These are phyloP conservation scores for Sebastiscus albofasciatus DNA, from an alignment of 2,797 vertebrate genomes.

Conservation along the genomic window DNA sequence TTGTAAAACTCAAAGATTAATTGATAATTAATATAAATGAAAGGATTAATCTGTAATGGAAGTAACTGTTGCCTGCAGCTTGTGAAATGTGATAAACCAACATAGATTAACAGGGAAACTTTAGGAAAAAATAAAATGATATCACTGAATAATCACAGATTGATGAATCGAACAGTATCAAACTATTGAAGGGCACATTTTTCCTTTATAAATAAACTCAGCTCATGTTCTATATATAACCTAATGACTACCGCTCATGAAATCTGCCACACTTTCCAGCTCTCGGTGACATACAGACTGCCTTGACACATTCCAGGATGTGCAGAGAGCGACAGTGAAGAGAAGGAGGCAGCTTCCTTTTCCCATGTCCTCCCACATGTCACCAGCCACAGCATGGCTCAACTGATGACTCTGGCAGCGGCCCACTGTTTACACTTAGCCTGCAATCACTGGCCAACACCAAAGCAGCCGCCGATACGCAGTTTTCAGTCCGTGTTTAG, in stretches of 20 bases:
- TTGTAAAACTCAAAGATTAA: not conserved
- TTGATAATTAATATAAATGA: not conserved
- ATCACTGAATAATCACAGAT: not conserved
- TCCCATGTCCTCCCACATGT: constrained; percentile 52
- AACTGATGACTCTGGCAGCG: constrained; percentile 51
- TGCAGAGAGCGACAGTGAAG: constrained; percentile 34
- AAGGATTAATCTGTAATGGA: not conserved
- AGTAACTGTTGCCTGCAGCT: not conserved
- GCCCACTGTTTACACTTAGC: constrained; percentile 53
- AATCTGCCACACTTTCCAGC: constrained; percentile 1
- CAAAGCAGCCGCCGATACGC: not conserved
- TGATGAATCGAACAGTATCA: not conserved
- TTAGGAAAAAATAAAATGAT: not conserved
- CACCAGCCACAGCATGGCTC: constrained; percentile 29
- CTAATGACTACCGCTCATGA: constrained; percentile 18
- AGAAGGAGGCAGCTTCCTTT: constrained; percentile 28
- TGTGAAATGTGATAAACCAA: not conserved
- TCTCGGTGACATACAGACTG: constrained; percentile 37
- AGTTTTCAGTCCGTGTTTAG: not conserved
- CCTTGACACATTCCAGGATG: constrained; percentile 53
- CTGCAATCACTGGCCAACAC: constrained; percentile 20
- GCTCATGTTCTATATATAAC: constrained; percentile 28
- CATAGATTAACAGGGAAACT: not conserved
- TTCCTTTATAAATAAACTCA: not conserved
- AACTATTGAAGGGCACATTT: not conserved